Evolutionary conservation across 2,113 vertebrate genomes (phyloP).

Genomic region (Oostethus manadensis): DNA sequence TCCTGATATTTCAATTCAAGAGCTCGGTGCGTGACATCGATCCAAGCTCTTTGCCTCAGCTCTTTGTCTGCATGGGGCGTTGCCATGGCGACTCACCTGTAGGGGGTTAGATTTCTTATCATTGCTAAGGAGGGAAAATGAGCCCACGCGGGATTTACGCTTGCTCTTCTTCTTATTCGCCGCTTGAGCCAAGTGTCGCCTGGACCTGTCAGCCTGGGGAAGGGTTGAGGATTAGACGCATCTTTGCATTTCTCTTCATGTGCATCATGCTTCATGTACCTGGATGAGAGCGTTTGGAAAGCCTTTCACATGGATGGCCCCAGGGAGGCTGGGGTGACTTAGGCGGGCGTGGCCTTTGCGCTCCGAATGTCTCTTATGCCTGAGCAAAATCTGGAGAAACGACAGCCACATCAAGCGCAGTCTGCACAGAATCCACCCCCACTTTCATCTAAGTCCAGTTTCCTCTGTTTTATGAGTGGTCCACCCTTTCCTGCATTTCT

Average conservation of each 20-base stretch:
- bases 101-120: conserved; percentile 41
- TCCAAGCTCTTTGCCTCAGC: conserved; percentile 32
- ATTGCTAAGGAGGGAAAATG: conserved; percentile 61
- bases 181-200: conserved; percentile 51
- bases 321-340: conserved; percentile 52
- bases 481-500: conserved; percentile 24
- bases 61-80: conserved; percentile 33
- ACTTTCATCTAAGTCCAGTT: neutral
- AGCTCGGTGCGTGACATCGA: conserved; percentile 6
- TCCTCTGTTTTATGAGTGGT: conserved; percentile 4
- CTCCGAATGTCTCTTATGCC: conserved; percentile 60
- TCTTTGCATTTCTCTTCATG: neutral
- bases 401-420: conserved; percentile 36
- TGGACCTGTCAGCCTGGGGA: conserved; percentile 59
- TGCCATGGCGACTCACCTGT: conserved; percentile 64
- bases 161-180: conserved; percentile 57
- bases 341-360: conserved; percentile 51
- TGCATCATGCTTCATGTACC: conserved; percentile 52
- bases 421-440: conserved; percentile 5
- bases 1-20: neutral
- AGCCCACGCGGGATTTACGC: conserved; percentile 55
- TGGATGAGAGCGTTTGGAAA: conserved; percentile 70
- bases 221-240: conserved; percentile 13
- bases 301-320: conserved; percentile 66
- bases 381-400: conserved; percentile 43